A percentile compares a stretch with the other conserved stretches of the same genome.
phyloP scores from a whole-genome alignment of 2,888 invertebrate species.

The Busseola fusca region DNA sequence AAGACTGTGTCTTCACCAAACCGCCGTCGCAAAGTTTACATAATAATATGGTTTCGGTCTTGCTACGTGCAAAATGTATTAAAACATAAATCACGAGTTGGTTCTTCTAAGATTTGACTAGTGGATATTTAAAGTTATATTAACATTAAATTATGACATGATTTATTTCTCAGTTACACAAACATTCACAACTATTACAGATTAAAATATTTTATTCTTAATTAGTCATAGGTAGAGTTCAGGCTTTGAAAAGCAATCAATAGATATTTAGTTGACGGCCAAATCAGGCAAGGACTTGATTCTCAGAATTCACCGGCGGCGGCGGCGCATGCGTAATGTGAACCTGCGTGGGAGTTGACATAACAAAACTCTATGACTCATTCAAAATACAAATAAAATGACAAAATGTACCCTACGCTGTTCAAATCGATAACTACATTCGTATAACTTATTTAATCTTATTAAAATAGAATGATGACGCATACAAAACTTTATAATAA shows the following conservation, averaged over 20 bases:
- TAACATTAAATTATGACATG: constrained; percentile 1
- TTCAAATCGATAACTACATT: constrained; percentile 13
- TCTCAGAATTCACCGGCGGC: constrained; percentile 63
- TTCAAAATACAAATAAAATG: constrained; percentile 38
- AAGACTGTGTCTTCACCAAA: constrained; percentile 73
- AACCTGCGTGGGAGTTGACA: constrained; percentile 71
- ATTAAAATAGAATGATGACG: constrained; percentile 27
- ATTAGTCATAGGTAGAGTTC: not conserved
- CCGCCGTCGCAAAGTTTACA: not conserved
- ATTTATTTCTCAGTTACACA: not conserved
- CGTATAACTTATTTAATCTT: constrained; percentile 5
- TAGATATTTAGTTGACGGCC: constrained; percentile 16
- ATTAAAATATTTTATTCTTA: not conserved
- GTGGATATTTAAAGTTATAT: constrained; percentile 6
- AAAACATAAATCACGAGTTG: constrained; percentile 29
- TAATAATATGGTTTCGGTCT: constrained; percentile 3
- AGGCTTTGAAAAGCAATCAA: not conserved
- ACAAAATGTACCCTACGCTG: constrained; percentile 20
- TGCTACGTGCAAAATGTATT: constrained; percentile 2
- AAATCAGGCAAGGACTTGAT: constrained; percentile 59
- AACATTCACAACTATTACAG: not conserved
- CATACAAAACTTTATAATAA: constrained; percentile 9
- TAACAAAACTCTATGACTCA: constrained; percentile 58
- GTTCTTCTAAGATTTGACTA: constrained; percentile 22
- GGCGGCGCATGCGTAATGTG: constrained; percentile 65